phyloP scores from a whole-genome alignment of 2,797 vertebrate species.

The Synanceia verrucosa region DNA sequence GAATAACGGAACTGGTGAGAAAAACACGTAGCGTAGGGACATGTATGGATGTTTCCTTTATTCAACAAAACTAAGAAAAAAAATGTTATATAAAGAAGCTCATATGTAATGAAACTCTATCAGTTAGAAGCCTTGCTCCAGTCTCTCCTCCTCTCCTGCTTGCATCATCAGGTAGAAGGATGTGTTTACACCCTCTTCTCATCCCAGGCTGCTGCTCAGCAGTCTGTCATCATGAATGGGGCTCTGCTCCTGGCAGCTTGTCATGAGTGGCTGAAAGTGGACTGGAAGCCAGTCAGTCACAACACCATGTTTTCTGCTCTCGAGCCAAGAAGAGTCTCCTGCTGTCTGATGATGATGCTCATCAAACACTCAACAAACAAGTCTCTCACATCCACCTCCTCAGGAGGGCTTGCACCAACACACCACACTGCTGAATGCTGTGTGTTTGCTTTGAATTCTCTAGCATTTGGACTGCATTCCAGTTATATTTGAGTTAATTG shows the following conservation, averaged over 20 bases:
- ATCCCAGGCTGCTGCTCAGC: not conserved
- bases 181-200: not conserved
- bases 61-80: too few relatives aligned
- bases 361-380: constrained; percentile 4
- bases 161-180: not conserved
- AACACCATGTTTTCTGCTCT: not conserved
- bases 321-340: not conserved
- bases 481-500: too few relatives aligned
- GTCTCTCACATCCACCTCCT: constrained; percentile 18
- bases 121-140: too few relatives aligned
- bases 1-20: too few relatives aligned
- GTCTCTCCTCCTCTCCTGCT: too few relatives aligned
- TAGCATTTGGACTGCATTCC: too few relatives aligned
- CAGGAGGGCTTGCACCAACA: too few relatives aligned
- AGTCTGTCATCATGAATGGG: not conserved
- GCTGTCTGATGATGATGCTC: constrained; percentile 16
- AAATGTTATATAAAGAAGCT: too few relatives aligned
- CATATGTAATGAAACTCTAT: not conserved
- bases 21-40: too few relatives aligned
- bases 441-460: too few relatives aligned
- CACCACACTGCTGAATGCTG: too few relatives aligned
- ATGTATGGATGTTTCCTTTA: too few relatives aligned
- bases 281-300: not conserved
- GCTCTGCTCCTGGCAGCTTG: not conserved
- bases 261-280: not conserved